These are phyloP conservation scores for Desoria tigrina DNA, from an alignment of 2,888 invertebrate species.

Conservation along the genomic window DNA sequence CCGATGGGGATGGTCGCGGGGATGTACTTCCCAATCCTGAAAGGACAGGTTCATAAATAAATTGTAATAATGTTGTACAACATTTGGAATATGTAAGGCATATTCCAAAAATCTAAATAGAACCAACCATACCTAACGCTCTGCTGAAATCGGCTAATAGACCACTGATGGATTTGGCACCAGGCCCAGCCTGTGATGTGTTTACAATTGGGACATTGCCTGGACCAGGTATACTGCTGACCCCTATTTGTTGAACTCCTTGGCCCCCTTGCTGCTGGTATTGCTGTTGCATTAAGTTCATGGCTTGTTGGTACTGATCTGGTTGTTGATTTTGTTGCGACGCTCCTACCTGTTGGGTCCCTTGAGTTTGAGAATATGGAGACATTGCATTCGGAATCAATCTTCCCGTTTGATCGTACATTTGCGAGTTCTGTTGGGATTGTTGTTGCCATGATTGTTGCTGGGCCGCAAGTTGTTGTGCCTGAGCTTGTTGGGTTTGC, in stretches of 20 bases:
- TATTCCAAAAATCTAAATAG: background rate
- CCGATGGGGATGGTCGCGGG: slow-evolving; percentile 56
- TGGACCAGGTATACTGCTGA: slow-evolving; percentile 16
- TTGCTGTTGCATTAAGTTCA: slow-evolving; percentile 24
- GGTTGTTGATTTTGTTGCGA: slow-evolving; percentile 27
- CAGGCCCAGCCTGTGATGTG: slow-evolving; percentile 25
- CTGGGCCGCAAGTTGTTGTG: slow-evolving; percentile 27
- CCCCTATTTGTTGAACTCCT: slow-evolving; percentile 59
- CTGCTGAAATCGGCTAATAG: slow-evolving; percentile 60
- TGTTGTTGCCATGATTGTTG: slow-evolving; percentile 22
- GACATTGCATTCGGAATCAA: background rate
- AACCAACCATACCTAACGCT: slow-evolving; percentile 57
- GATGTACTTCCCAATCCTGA: slow-evolving; percentile 56
- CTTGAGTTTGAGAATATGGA: background rate
- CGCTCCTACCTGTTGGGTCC: slow-evolving; percentile 9
- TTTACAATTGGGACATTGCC: slow-evolving; percentile 19
- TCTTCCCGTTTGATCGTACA: background rate
- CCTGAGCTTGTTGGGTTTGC: slow-evolving; percentile 23
- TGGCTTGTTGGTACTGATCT: slow-evolving; percentile 7
- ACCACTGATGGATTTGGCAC: slow-evolving; percentile 56
- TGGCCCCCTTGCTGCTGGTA: slow-evolving; percentile 54
- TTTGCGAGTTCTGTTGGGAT: slow-evolving; percentile 23
- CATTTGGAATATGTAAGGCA: background rate
- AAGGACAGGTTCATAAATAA: slow-evolving; percentile 8
- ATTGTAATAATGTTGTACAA: no score